These are phyloP conservation scores for Catharus bicknelli DNA, from an alignment of 2,113 vertebrate genomes.

Conservation along the genomic window DNA sequence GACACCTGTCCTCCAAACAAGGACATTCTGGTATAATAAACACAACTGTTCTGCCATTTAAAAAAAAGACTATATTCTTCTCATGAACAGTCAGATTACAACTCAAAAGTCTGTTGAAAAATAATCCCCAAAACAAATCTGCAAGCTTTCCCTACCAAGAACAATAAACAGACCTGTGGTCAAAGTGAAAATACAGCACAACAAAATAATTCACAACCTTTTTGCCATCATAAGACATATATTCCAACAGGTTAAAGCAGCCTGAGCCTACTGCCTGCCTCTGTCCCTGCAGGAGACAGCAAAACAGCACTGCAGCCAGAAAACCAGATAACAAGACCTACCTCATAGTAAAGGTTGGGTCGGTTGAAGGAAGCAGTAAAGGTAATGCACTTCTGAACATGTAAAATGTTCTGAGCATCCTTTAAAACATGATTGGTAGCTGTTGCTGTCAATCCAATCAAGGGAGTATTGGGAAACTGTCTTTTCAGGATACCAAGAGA, in stretches of 20 bases:
- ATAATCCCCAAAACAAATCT: neutral
- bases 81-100: neutral
- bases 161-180: neutral
- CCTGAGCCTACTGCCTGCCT: neutral
- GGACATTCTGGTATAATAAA: neutral
- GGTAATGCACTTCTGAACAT: constrained; percentile 82
- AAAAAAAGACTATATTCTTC: neutral
- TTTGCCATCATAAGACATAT: neutral
- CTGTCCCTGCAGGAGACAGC: neutral
- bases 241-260: neutral
- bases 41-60: neutral
- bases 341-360: constrained; percentile 95
- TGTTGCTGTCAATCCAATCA: constrained; percentile 93
- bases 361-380: constrained; percentile 93
- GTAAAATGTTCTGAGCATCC: constrained; percentile 92
- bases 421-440: constrained; percentile 89
- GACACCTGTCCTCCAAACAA: too few species aligned
- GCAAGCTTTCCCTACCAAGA: neutral
- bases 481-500: constrained; percentile 94
- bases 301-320: neutral
- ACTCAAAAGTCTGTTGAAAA: neutral
- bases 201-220: neutral
- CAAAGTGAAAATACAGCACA: neutral
- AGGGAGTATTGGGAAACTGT: constrained; percentile 87
- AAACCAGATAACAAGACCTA: constrained; percentile 26